These are phyloP conservation scores for Oedothorax gibbosus DNA, from an alignment of 1,140 invertebrate species.

Conservation along the genomic window DNA sequence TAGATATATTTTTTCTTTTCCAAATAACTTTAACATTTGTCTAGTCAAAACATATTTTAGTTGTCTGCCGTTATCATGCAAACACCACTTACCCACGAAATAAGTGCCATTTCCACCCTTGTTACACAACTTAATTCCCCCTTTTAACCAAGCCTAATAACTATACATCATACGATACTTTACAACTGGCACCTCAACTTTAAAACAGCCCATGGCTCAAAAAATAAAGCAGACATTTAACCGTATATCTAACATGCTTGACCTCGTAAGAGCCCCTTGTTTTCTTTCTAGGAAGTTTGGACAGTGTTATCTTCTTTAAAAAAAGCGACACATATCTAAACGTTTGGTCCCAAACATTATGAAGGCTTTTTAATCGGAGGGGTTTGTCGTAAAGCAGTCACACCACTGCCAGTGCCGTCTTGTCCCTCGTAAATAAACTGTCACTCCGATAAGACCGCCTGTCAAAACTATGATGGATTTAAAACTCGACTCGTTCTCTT, in stretches of 20 bases:
- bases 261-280: not conserved
- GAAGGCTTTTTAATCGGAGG: conserved; percentile 22
- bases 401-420: conserved; percentile 15
- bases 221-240: not conserved
- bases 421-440: conserved; percentile 36
- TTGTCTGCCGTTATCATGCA: too few species aligned
- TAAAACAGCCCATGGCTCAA: not conserved
- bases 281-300: not conserved
- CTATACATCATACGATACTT: not conserved
- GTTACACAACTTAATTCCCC: not conserved
- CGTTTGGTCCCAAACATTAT: not conserved
- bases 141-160: not conserved
- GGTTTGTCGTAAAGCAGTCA: conserved; percentile 39
- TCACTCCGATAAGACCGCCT: conserved; percentile 31
- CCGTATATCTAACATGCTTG: not conserved
- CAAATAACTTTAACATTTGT: too few species aligned
- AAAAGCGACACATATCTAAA: not conserved
- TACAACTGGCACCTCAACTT: not conserved
- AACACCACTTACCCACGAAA: too few species aligned
- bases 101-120: too few species aligned
- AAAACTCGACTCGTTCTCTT: conserved; percentile 6
- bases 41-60: too few species aligned
- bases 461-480: conserved; percentile 20
- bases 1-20: too few species aligned
- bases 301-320: conserved; percentile 6